phyloP scores from a whole-genome alignment of 2,888 invertebrate genomes.

The Brachyopa scutellaris region DNA sequence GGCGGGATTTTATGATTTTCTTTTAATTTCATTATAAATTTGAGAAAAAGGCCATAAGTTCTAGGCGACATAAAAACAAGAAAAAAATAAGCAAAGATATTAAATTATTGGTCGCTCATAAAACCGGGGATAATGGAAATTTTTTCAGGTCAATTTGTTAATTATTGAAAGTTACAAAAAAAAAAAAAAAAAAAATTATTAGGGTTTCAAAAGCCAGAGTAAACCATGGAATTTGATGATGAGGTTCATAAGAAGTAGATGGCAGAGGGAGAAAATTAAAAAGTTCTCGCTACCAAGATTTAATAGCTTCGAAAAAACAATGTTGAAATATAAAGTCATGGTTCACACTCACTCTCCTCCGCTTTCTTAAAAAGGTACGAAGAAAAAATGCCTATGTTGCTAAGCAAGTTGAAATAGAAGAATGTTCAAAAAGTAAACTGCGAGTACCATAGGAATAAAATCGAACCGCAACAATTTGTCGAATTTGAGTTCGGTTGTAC shows the following conservation, averaged over 20 bases:
- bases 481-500: no score
- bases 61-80: slow-evolving; percentile 25
- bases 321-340: no score
- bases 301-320: no score
- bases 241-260: neutral
- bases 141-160: slow-evolving; percentile 47
- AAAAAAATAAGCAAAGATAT: slow-evolving; percentile 12
- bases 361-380: no score
- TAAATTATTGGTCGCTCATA: slow-evolving; percentile 45
- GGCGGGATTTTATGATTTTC: slow-evolving; percentile 13
- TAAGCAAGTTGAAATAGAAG: no score
- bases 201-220: neutral
- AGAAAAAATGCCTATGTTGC: no score
- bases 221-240: neutral
- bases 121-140: slow-evolving; percentile 29
- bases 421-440: no score
- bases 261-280: no score
- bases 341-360: no score
- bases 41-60: slow-evolving; percentile 40
- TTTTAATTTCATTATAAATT: slow-evolving; percentile 49
- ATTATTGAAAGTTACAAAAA: slow-evolving; percentile 42
- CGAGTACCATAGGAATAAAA: no score
- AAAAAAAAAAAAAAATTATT: neutral
- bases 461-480: neutral
- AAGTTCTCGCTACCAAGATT: no score